Base-by-base conservation (phyloP, 2,888 invertebrate genomes). In the Mesochorus sp. region DNA sequence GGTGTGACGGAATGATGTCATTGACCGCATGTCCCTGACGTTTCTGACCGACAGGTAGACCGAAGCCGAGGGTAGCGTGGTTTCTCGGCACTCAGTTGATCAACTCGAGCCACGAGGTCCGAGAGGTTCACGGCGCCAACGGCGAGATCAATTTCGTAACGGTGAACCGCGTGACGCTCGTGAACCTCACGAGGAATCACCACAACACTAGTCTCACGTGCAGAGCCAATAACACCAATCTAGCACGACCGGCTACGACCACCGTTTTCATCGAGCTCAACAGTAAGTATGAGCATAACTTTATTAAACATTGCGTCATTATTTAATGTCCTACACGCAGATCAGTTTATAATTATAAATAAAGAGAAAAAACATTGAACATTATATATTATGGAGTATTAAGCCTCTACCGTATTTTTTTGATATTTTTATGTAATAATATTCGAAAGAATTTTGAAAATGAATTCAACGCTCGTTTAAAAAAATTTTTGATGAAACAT, bases 141-240 rank as follows among this genome's bases (percentile, higher is more conserved):
- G 80, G 79, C 37, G 87, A 88, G 75, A 82, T 91, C 59, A 95
- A 95, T 85, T 95, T 95, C 59, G 93, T 95, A 81, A 95, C 96
- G 68, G 94, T 96, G 88, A 97, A 97, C 92, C 95, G 95, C 85
- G 93, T 97, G 84, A 94, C 94, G 82, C 95, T 96, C 89, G 95
- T 95, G 82, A 95, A 94, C 89, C 95, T 97, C 82, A 96, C 95
- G 59, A 92, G 97, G 68, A 95, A 95, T 91, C 97, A 97, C 91
- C 93, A 97, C 85, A 96, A 96, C 91, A 94, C 96, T 77, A 94
- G 96, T 87, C 94, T 97, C 87, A 95, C 96, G 85, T 97, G 97
- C 92, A 96, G 96, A 91, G 97, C 97, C 28, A 95, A 95, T 85
- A 97, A 97, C 91, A 97, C 97, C 83, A 96, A 96, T 91, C 92